Conservation (phyloP, 2,797 vertebrate species). For the Valencia hispanica region DNA sequence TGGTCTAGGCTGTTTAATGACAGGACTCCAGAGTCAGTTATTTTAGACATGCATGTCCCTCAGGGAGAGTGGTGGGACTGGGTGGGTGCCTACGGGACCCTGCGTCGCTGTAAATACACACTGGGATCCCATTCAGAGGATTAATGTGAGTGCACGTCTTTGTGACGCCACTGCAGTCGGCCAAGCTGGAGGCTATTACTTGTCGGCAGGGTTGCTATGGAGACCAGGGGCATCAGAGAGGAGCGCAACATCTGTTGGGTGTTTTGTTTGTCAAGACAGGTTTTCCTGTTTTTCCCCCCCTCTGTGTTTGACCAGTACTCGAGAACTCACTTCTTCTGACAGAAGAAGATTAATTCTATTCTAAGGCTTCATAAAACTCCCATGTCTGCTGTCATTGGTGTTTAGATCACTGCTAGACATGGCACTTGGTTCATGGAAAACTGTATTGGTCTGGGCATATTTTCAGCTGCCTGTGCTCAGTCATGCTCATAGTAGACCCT, state of each 20-base stretch:
- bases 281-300: constrained; percentile 47
- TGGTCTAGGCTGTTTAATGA: constrained; percentile 42
- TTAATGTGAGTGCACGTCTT: constrained; percentile 46
- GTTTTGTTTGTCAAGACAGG: constrained; percentile 80
- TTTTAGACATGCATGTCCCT: constrained; percentile 52
- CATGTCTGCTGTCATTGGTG: constrained; percentile 20
- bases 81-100: constrained; percentile 53
- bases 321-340: not conserved
- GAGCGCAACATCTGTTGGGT: constrained; percentile 82
- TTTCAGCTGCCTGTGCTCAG: constrained; percentile 34
- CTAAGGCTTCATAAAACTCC: constrained; percentile 9
- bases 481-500: constrained; percentile 36
- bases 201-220: constrained; percentile 85
- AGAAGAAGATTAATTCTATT: constrained; percentile 4
- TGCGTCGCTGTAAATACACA: constrained; percentile 70
- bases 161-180: constrained; percentile 60
- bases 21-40: constrained; percentile 28
- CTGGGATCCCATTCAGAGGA: constrained; percentile 71
- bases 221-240: constrained; percentile 83
- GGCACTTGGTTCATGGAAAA: constrained; percentile 27
- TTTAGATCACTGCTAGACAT: constrained; percentile 48
- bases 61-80: constrained; percentile 35
- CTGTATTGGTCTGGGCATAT: constrained; percentile 27
- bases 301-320: constrained; percentile 4
- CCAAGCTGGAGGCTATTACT: constrained; percentile 80